Conservation (phyloP, 92 coral and sea anemone species). For the Epizoanthus fatuus region DNA sequence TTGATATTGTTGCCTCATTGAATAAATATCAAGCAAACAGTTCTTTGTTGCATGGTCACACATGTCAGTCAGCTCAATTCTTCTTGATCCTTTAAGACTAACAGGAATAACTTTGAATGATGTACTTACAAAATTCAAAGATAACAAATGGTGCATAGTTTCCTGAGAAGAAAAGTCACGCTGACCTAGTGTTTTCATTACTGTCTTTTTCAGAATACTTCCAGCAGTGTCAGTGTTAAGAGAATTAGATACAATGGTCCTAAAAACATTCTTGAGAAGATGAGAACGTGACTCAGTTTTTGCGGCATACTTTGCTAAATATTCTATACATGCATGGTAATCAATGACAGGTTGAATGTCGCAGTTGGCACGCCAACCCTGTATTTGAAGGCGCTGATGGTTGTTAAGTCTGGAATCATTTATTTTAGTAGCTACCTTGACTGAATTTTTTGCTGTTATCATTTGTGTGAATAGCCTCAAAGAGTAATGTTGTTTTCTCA, state of each 20-base stretch:
- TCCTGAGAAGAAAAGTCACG: conserved; percentile 46
- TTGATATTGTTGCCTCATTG: conserved; percentile 60
- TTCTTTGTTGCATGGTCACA: conserved; percentile 26
- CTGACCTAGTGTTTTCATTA: conserved; percentile 61
- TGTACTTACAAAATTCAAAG: conserved; percentile 44
- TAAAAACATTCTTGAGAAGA: conserved; percentile 52
- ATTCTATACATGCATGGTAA: conserved; percentile 59
- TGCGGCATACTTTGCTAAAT: conserved; percentile 61
- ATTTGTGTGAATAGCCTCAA: conserved; percentile 56
- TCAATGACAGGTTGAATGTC: conserved; percentile 52
- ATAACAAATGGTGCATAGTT: conserved; percentile 54
- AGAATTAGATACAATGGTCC: conserved; percentile 56
- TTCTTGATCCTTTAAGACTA: conserved; percentile 51
- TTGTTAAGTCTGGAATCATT: conserved; percentile 63
- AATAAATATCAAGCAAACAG: conserved; percentile 71
- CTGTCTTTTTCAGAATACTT: conserved; percentile 42
- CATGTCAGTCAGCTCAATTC: conserved; percentile 39
- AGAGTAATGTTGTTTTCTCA: conserved; percentile 42
- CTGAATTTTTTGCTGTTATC: conserved; percentile 48
- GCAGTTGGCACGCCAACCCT: conserved; percentile 71
- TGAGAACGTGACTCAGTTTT: conserved; percentile 50
- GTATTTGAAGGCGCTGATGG: conserved; percentile 56
- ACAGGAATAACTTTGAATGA: conserved; percentile 42
- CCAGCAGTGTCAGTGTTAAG: conserved; percentile 44
- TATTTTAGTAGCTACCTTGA: conserved; percentile 45